These are phyloP conservation scores for Meteorus cinctellus DNA, from an alignment of 2,888 invertebrate species.

Conservation along the genomic window DNA sequence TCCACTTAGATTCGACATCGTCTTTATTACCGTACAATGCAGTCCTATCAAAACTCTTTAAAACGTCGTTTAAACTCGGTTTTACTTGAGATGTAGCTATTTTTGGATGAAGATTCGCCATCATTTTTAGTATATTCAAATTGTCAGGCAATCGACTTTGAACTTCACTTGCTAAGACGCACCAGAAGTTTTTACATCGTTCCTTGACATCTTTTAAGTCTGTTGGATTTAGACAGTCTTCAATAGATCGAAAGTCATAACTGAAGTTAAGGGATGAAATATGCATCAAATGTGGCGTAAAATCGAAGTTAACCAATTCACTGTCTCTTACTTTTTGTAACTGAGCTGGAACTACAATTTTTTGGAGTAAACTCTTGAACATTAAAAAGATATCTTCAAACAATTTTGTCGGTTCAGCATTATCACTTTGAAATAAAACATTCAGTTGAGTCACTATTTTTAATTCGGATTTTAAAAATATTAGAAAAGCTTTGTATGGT, in stretches of 20 bases:
- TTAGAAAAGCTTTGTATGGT: conserved; percentile 52
- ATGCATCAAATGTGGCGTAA: conserved; percentile 57
- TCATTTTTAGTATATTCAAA: conserved; percentile 50
- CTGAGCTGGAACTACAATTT: conserved; percentile 52
- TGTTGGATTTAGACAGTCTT: too few relatives aligned
- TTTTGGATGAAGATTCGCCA: conserved; percentile 49
- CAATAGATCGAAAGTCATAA: conserved; percentile 51
- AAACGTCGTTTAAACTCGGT: conserved; percentile 47
- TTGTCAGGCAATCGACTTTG: conserved; percentile 56
- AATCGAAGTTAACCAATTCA: conserved; percentile 55
- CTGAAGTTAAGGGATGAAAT: conserved; percentile 56
- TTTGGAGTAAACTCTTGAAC: conserved; percentile 49
- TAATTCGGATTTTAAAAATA: conserved; percentile 55
- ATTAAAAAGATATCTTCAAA: conserved; percentile 53
- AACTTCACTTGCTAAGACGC: conserved; percentile 50
- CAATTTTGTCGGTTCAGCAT: conserved; percentile 54
- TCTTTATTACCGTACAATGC: conserved; percentile 47
- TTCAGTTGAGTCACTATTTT: conserved; percentile 48
- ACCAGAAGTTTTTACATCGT: conserved; percentile 54
- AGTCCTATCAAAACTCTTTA: conserved; percentile 44
- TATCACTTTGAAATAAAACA: conserved; percentile 56
- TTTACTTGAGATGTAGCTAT: conserved; percentile 50
- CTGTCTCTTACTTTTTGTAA: conserved; percentile 53
- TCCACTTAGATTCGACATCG: conserved; percentile 50
- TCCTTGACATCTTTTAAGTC: conserved; percentile 47